Base-by-base conservation (phyloP, 2,888 invertebrate genomes). In the Lithophane ornitopus region DNA sequence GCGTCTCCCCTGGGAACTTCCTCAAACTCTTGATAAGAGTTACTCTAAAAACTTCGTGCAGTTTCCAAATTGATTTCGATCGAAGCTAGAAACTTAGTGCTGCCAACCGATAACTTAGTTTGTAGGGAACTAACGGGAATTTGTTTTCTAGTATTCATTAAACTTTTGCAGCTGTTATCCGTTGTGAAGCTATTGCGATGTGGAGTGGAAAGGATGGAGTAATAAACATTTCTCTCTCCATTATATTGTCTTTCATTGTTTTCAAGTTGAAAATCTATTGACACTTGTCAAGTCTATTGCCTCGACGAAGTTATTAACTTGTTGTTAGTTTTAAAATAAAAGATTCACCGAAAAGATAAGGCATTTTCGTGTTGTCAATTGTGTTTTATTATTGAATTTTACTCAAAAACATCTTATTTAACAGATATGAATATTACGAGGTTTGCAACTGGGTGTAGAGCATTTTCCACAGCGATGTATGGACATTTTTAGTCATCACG, bases 21-120 rank as follows among this genome's bases (percentile, higher is more conserved):
- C 68, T 74, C 69, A 76, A 78, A 84, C 84, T 87, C 78, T 46
- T 78, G 79, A 77, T 85, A 87, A 85, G 85, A 90, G 85, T 89
- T 80, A 78, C 85, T 85, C 79, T 91, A 88, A 91, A 91, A 93
- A 91, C 90, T 93, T 92, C 74, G 85, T 87, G 91, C 89, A 89
- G 89, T 89, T 89, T 80, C 89, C 89, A 93, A 94, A 93, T 94
- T 93, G 93, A 93, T 93, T 94, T 91, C 89, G 91, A 93, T 94
- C 88, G 89, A 85, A 90, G 91, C 89, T 93, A 89, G 86, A 81
- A 90, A 92, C 89, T 91, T 88, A 86, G 86, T 85, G 84, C 85
- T 84, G 81, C 80, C 63, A 89, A 90, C 88, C 86, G 86, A 89
- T 92, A 92, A 93, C 90, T 92, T 88, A 87, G 90, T 92, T 92